phyloP scores from a whole-genome alignment of 2,797 vertebrate species.

The Sebastes wilsoni region DNA sequence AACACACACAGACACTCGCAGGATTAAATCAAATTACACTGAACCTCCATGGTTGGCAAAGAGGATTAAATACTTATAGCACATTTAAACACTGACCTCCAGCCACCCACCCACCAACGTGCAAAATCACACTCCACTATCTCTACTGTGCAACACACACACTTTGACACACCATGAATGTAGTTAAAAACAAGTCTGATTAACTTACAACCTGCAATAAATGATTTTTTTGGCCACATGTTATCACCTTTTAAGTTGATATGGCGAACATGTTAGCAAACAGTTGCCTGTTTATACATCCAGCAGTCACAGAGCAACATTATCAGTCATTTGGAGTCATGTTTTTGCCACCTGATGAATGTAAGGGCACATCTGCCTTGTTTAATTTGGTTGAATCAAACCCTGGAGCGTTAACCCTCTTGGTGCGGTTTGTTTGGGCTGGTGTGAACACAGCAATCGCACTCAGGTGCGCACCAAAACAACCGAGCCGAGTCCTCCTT shows the following conservation, averaged over 20 bases:
- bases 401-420: no score
- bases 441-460: no score
- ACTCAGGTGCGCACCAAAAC: no score
- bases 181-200: neutral
- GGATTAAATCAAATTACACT: slow-evolving; percentile 70
- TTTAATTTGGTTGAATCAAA: no score
- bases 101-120: slow-evolving; percentile 8
- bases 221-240: neutral
- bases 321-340: neutral
- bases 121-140: slow-evolving; percentile 28
- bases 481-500: no score
- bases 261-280: neutral
- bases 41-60: slow-evolving; percentile 56
- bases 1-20: slow-evolving; percentile 54
- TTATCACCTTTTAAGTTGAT: neutral
- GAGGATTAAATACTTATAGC: slow-evolving; percentile 77
- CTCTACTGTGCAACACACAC: slow-evolving; percentile 11
- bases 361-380: no score
- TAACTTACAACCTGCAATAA: neutral
- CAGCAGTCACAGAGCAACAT: neutral
- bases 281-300: neutral
- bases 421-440: no score
- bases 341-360: neutral
- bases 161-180: neutral
- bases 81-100: slow-evolving; percentile 65